phyloP scores from a whole-genome alignment of 2,797 vertebrate genomes.

The Acipenser transmontanus region DNA sequence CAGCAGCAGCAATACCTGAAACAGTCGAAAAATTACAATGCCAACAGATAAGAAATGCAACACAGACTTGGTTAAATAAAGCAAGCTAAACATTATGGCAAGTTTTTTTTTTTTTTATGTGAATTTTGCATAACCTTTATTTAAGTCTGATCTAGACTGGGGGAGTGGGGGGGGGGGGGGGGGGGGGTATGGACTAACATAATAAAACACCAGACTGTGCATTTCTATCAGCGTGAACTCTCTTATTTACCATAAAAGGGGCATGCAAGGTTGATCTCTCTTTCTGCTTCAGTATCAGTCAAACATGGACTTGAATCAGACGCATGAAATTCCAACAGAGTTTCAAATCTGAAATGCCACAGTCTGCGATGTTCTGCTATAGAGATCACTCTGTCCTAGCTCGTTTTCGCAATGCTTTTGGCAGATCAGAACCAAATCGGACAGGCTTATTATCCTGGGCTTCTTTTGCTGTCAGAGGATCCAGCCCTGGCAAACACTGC shows the following conservation, averaged over 20 bases:
- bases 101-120: slow-evolving; percentile 6
- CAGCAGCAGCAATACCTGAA: too few relatives aligned
- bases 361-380: slow-evolving; percentile 9
- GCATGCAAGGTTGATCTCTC: slow-evolving; percentile 32
- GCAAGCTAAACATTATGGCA: background rate
- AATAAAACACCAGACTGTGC: slow-evolving; percentile 19
- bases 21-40: too few relatives aligned
- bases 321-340: slow-evolving; percentile 20
- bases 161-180: background rate
- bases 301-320: slow-evolving; percentile 10
- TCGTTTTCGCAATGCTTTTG: slow-evolving; percentile 17
- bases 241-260: slow-evolving; percentile 31
- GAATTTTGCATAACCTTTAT: slow-evolving; percentile 11
- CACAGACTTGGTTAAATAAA: too few relatives aligned
- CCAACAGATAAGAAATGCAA: too few relatives aligned
- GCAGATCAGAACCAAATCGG: slow-evolving; percentile 26
- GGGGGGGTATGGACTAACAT: slow-evolving; percentile 18
- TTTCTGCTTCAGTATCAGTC: slow-evolving; percentile 12
- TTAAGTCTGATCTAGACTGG: too few relatives aligned
- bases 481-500: too few relatives aligned
- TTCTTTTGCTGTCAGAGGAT: too few relatives aligned
- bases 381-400: slow-evolving; percentile 17
- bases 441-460: slow-evolving; percentile 22
- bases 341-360: slow-evolving; percentile 9
- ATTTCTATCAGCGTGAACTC: slow-evolving; percentile 23